Base-by-base conservation (phyloP, 92 coral and sea anemone species). In the Palythoa grandiflora region DNA sequence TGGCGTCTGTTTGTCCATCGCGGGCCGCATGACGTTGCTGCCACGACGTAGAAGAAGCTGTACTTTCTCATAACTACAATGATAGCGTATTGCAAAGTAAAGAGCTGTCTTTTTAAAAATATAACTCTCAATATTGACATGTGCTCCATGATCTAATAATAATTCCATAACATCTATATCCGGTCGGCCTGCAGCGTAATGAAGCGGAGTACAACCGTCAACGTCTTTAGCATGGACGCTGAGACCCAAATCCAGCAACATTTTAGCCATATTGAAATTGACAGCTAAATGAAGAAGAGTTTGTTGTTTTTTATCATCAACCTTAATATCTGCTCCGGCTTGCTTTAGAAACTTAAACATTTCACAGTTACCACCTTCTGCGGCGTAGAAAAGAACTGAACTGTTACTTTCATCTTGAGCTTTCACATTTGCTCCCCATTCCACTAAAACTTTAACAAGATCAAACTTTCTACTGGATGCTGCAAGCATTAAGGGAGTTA, bases 91-190 rank as follows among this genome's bases (percentile, higher is more conserved):
- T 44, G 86, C 86, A 68, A 81, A 81, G 59, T 81, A 81, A 47
- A 81, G 86, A 63, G 86, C 86, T 63, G 86, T 81, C 71, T 81
- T 81, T 55, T 81, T 81, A 28, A 81, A 81, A 35, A 81, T 81
- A 51, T 81, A 66, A 47, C 86, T 81, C 86, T 81, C 86, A 5
- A 47, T 81, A 21, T 81, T 81, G 54, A 81, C 15, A 28, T 81
- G 86, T 3, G 86, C 86, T 81, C 86, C 86, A n/a, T 66, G 86
- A 4, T 81, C 75, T 3, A 81, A 74, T 39, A 81, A 44, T n/a
- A 81, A 10, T 53, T 66, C 75, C 47, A 81, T 81, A 2, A 81
- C 75, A 17, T 66, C 44, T 44, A 81, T 81, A 48, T 81, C 86
- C 19, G 57, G 73, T 14, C 86, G 86, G 20, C 86, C 86, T 3